Base-by-base conservation (phyloP, 2,113 vertebrate genomes). In the Promerops cafer region DNA sequence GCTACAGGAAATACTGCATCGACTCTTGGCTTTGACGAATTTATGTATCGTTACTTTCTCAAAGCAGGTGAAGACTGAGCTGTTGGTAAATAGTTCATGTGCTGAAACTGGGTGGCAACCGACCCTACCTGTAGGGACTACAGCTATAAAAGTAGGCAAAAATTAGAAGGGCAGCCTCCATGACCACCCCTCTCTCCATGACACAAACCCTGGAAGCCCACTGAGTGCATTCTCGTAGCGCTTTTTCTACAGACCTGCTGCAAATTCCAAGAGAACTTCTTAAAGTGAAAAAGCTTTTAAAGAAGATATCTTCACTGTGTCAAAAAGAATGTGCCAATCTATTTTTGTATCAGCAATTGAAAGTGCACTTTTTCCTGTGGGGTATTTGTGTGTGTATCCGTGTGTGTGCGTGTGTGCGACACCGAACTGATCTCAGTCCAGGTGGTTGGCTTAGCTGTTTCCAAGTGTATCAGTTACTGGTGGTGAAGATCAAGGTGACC, bases 321-420 rank as follows among this genome's bases (percentile, higher is more conserved):
- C 95, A 89, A 96, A 96, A 96, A 96, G 96, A 94, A 94, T 45
- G 96, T 98, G 98, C 98, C 98, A 98, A 97, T 96, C 94, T 97
- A 97, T 98, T 98, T 98, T 97, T 97, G 87, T 97, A 97, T 95
- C 97, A 82, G 81, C 93, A 97, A 83, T 94, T 93, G 96, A 94
- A 97, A 98, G 97, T 97, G 97, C 97, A 96, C 97, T 98, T 98
- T 95, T 94, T 95, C 84, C 31, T 63, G 81, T 91, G 90, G 87
- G 85, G 49, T 88, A 86, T 84, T 81, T 70, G 59, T 78, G 89
- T 83, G 89, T 53, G 92, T 94, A 74, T 57, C 77, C 1, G 14
- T 79, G 87, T 66, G 87, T 56, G 93, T 47, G 83, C 68, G 90
- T 26, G 81, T 71, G 89, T 44, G 87, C 13, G 61, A 81, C 52